Evolutionary conservation across 2,797 vertebrate species (phyloP).

Genomic region (Lagodon rhomboides): DNA sequence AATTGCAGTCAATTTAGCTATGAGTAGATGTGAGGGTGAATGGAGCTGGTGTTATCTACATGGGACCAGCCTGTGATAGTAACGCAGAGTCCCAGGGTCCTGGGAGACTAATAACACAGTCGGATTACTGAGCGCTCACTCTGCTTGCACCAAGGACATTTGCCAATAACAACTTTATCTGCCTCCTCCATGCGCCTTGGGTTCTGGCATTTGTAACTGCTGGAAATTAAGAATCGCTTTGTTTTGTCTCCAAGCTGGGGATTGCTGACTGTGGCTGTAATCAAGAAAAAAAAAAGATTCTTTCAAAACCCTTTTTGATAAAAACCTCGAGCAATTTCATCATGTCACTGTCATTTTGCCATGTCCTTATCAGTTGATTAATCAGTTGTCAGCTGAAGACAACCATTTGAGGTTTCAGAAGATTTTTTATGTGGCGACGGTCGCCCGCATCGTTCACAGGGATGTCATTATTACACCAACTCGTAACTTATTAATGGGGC

Average conservation of each 20-base stretch:
- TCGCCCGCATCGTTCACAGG: slow-evolving; percentile 12
- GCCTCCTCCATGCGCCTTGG: slow-evolving; percentile 89
- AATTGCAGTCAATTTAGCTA: slow-evolving; percentile 87
- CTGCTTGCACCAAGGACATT: slow-evolving; percentile 89
- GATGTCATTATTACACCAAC: slow-evolving; percentile 30
- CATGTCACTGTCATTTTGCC: slow-evolving; percentile 62
- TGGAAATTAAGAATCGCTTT: slow-evolving; percentile 92
- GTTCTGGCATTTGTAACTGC: slow-evolving; percentile 89
- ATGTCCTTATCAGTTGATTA: slow-evolving; percentile 75
- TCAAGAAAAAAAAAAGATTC: slow-evolving; percentile 67
- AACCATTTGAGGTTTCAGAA: slow-evolving; percentile 40
- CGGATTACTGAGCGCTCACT: slow-evolving; percentile 90
- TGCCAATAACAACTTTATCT: slow-evolving; percentile 98
- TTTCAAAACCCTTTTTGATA: slow-evolving; percentile 69
- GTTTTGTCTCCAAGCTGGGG: slow-evolving; percentile 89
- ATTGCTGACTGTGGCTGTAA: slow-evolving; percentile 78
- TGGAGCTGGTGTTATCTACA: slow-evolving; percentile 90
- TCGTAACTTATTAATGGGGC: slow-evolving; percentile 22
- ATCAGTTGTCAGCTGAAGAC: slow-evolving; percentile 61
- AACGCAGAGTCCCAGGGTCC: slow-evolving; percentile 88
- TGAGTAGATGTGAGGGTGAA: slow-evolving; percentile 86
- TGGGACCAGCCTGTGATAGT: slow-evolving; percentile 93
- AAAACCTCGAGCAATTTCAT: slow-evolving; percentile 64
- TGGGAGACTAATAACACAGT: slow-evolving; percentile 92
- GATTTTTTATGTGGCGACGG: slow-evolving; percentile 46